Evolutionary conservation across 2,888 invertebrate genomes (phyloP).

Genomic region (Sericinus montela): DNA sequence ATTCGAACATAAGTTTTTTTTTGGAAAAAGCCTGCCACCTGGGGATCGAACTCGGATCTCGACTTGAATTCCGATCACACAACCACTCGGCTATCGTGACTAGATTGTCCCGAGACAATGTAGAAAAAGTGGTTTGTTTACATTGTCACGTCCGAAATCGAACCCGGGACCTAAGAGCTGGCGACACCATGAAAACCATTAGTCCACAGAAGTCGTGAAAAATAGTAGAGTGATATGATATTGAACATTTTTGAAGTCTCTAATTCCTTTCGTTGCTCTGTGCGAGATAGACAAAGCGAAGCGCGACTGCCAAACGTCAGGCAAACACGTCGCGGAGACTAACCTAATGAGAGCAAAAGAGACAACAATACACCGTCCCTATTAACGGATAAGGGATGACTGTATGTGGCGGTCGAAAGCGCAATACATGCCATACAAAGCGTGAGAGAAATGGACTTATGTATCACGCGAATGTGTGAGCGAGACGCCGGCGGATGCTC

Average conservation of each 20-base stretch:
- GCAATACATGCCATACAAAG: conserved; percentile 58
- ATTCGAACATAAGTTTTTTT: no score
- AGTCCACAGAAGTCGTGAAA: no score
- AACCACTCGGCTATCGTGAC: no score
- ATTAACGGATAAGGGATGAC: conserved; percentile 41
- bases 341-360: conserved; percentile 74
- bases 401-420: conserved; percentile 70
- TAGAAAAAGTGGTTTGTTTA: no score
- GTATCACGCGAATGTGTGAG: conserved; percentile 23
- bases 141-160: no score
- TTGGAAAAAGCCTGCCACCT: no score
- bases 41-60: no score
- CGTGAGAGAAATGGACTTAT: conserved; percentile 36
- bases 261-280: conserved; percentile 36
- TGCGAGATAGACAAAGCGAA: conserved; percentile 41
- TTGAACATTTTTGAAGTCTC: not conserved
- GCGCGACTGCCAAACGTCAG: conserved; percentile 70
- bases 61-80: no score
- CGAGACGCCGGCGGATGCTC: conserved; percentile 51
- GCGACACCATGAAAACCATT: no score
- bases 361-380: conserved; percentile 35
- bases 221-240: no score
- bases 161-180: no score
- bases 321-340: conserved; percentile 68
- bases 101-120: no score